phyloP scores from a whole-genome alignment of 1,140 invertebrate species.

The Drosophila parvula region DNA sequence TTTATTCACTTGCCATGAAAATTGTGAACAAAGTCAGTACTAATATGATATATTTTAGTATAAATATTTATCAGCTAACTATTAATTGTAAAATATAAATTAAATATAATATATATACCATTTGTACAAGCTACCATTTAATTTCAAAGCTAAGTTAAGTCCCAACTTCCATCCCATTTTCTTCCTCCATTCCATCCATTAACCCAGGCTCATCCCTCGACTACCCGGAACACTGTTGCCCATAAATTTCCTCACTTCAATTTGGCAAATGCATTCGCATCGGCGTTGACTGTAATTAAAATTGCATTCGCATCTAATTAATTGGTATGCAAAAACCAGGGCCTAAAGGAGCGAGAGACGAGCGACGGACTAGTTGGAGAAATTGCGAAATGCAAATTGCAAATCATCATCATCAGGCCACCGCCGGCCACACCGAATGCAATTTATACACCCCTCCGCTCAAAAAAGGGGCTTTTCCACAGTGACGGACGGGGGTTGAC shows the following conservation, averaged over 20 bases:
- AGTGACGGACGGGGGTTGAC: constrained; percentile 33
- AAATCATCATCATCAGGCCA: constrained; percentile 48
- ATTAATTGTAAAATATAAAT: not conserved
- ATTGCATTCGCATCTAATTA: constrained; percentile 84
- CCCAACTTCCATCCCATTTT: not conserved
- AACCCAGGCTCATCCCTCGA: constrained; percentile 4
- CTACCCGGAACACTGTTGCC: constrained; percentile 27
- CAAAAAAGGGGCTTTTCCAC: not conserved
- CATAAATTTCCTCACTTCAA: constrained; percentile 73
- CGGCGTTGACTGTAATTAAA: constrained; percentile 78
- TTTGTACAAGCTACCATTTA: not conserved
- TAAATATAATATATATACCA: too few relatives aligned
- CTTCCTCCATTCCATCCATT: not conserved
- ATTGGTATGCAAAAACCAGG: constrained; percentile 81
- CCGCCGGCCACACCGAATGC: constrained; percentile 33
- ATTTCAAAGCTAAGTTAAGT: not conserved
- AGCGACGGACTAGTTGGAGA: constrained; percentile 58
- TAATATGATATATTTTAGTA: too few relatives aligned
- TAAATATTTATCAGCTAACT: too few relatives aligned
- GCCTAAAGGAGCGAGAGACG: constrained; percentile 30
- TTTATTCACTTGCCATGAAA: not conserved
- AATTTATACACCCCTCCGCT: constrained; percentile 44
- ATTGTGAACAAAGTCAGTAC: not conserved
- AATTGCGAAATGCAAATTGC: constrained; percentile 71
- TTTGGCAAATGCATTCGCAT: constrained; percentile 68